Evolutionary conservation across 2,888 invertebrate genomes (phyloP).

Genomic region (Catocala fraxini): DNA sequence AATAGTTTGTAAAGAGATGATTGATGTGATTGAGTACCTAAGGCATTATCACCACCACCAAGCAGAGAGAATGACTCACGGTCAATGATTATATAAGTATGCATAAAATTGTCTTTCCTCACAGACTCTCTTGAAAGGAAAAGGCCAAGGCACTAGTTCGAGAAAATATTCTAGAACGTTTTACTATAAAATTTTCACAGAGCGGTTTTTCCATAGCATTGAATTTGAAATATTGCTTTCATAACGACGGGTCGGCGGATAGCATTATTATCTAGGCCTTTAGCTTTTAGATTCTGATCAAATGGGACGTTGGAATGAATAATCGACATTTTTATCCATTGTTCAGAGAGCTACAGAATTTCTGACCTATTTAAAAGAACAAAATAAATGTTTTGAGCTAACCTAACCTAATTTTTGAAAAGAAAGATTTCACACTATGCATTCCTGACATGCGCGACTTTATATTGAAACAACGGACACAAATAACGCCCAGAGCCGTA

Average conservation of each 20-base stretch:
- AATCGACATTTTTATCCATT: too few species aligned
- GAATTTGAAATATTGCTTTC: constrained; percentile 46
- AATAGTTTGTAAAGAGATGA: neutral
- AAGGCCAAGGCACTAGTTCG: constrained; percentile 13
- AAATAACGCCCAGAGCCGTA: too few species aligned
- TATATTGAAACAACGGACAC: too few species aligned
- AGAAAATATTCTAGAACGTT: constrained; percentile 25
- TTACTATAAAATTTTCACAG: constrained; percentile 24
- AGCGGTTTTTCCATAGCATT: constrained; percentile 42
- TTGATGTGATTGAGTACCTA: too few species aligned
- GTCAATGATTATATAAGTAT: constrained; percentile 8
- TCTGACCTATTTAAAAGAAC: too few species aligned
- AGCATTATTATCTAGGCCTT: constrained; percentile 17
- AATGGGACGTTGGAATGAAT: neutral
- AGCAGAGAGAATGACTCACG: neutral
- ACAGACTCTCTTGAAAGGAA: constrained; percentile 31
- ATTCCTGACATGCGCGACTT: too few species aligned
- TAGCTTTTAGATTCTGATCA: constrained; percentile 7
- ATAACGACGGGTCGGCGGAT: constrained; percentile 21
- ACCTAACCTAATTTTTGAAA: too few species aligned
- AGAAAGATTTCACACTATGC: too few species aligned
- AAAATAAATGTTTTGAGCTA: too few species aligned
- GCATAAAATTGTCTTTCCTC: constrained; percentile 39
- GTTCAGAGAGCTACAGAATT: too few species aligned
- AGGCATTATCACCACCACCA: neutral